Percentiles rank a stretch among this genome's conserved stretches.
phyloP scores from a whole-genome alignment of 1,140 invertebrate genomes.

The Wiebesia pumilae region DNA sequence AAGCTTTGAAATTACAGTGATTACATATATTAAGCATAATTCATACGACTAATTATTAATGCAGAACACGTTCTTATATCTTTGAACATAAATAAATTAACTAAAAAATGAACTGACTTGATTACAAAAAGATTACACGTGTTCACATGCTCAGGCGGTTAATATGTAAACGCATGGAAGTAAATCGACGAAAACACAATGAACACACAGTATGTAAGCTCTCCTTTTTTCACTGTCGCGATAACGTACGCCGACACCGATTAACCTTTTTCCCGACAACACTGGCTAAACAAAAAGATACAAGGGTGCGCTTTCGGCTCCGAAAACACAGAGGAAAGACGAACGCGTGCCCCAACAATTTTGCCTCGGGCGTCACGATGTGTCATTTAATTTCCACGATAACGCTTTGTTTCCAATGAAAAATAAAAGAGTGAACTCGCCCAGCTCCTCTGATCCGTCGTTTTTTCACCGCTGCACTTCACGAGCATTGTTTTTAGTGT shows the following conservation, averaged over 20 bases:
- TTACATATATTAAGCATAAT: not conserved
- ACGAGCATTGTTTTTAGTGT: slow-evolving; percentile 65
- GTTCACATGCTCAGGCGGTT: not conserved
- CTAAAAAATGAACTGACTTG: not conserved
- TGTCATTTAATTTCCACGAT: slow-evolving; percentile 73
- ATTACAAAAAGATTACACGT: slow-evolving; percentile 7
- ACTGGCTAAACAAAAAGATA: not conserved
- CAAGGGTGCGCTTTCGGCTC: not conserved
- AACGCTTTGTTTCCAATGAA: slow-evolving; percentile 71
- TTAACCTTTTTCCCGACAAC: slow-evolving; percentile 30
- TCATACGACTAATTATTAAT: not conserved
- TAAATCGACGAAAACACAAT: not conserved
- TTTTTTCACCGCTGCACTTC: slow-evolving; percentile 6
- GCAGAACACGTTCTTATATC: not conserved
- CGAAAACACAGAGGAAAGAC: slow-evolving; percentile 13
- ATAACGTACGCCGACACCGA: slow-evolving; percentile 14
- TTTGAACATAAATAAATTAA: not conserved
- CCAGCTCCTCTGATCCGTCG: not conserved
- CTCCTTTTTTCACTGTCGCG: not conserved
- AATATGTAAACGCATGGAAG: not conserved
- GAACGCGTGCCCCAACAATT: slow-evolving; percentile 43
- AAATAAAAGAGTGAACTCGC: slow-evolving; percentile 58
- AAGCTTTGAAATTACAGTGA: not conserved
- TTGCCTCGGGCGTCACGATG: slow-evolving; percentile 53
- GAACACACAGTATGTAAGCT: not conserved